Conservation (phyloP, 2,888 invertebrate species). For the Thymelicus sylvestris region DNA sequence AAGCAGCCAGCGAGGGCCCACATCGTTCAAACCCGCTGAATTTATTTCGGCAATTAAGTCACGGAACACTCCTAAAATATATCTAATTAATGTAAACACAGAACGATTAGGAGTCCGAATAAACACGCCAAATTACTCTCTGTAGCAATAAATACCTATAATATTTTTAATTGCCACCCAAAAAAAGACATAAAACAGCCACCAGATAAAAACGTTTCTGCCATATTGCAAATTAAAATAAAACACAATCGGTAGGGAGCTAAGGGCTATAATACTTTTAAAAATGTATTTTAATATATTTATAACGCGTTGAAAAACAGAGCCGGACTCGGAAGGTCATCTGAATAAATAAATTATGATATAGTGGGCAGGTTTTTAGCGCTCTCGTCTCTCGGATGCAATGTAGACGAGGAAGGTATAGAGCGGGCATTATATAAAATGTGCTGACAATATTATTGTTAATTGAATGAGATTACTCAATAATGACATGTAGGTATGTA, state of each 20-base stretch:
- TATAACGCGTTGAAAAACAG: conserved; percentile 68
- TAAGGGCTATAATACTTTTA: conserved; percentile 53
- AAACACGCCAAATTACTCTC: conserved; percentile 77
- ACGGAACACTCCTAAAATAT: conserved; percentile 77
- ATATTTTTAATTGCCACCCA: conserved; percentile 80
- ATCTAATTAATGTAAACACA: conserved; percentile 83
- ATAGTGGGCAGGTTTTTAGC: conserved; percentile 69
- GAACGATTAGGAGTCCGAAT: conserved; percentile 78
- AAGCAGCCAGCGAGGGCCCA: conserved; percentile 23
- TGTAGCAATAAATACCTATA: conserved; percentile 81
- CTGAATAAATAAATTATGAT: conserved; percentile 83
- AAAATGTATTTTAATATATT: conserved; percentile 69
- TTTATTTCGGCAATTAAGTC: conserved; percentile 80
- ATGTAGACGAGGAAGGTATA: conserved; percentile 51
- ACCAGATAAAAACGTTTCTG: conserved; percentile 69
- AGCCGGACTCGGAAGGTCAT: conserved; percentile 75
- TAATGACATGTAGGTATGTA: no score
- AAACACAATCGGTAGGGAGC: conserved; percentile 47
- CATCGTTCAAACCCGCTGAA: conserved; percentile 60
- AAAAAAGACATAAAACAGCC: conserved; percentile 79
- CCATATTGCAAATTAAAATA: conserved; percentile 78
- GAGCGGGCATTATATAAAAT: conserved; percentile 44
- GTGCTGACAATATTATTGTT: no score
- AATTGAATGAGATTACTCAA: no score
- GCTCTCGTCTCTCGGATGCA: conserved; percentile 59